Conservation (phyloP, 1,140 invertebrate species). For the Bombus waltoni region DNA sequence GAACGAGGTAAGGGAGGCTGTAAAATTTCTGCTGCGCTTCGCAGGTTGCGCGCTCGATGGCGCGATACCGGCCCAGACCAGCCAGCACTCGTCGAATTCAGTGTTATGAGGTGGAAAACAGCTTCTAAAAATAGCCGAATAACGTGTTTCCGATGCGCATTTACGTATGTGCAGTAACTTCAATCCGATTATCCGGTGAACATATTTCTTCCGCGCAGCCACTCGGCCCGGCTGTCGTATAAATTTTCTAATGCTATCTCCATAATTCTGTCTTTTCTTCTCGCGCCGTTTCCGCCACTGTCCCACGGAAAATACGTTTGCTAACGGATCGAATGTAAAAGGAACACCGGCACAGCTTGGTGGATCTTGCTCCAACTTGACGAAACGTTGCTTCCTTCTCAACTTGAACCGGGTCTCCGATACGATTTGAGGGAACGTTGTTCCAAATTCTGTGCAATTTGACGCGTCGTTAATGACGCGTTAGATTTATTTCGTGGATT, state of each 20-base stretch:
- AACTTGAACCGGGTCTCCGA: not conserved
- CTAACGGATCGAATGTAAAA: conserved; percentile 26
- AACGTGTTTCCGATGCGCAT: conserved; percentile 60
- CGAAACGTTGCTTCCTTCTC: not conserved
- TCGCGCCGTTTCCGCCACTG: conserved; percentile 3
- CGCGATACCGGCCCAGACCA: conserved; percentile 7
- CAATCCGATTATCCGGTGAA: conserved; percentile 44
- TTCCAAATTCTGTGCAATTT: no score
- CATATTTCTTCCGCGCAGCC: conserved; percentile 38
- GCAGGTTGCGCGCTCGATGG: conserved; percentile 54
- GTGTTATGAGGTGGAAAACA: conserved; percentile 61
- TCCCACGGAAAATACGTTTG: conserved; percentile 3
- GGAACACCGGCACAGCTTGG: no score
- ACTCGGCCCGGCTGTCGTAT: conserved; percentile 25
- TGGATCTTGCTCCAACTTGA: not conserved
- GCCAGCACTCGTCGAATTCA: conserved; percentile 58
- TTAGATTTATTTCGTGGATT: no score
- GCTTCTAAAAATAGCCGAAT: conserved; percentile 61
- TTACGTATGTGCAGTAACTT: conserved; percentile 55
- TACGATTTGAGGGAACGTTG: not conserved
- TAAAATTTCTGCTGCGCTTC: conserved; percentile 57
- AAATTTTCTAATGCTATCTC: conserved; percentile 53
- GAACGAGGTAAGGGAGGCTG: conserved; percentile 41
- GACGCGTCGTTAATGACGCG: no score
- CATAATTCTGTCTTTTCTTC: conserved; percentile 35